Conservation (phyloP, 2,113 vertebrate species). For the Petroica traversi region DNA sequence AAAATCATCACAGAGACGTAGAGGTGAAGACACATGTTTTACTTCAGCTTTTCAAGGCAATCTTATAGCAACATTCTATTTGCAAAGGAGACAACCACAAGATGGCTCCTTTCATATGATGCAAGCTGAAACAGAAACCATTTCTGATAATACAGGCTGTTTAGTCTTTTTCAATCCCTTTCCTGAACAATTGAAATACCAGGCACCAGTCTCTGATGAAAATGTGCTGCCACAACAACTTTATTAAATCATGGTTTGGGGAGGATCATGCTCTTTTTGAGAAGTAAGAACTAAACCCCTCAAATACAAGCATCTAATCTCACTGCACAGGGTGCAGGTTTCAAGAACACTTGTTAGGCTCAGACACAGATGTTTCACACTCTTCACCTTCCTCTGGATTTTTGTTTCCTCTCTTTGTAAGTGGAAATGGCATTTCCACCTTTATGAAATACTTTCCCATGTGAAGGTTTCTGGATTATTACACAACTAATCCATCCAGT, state of each 20-base stretch:
- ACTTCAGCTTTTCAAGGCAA: not conserved
- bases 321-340: not conserved
- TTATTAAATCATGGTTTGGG: not conserved
- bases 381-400: not conserved
- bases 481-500: not conserved
- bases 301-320: not conserved
- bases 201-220: not conserved
- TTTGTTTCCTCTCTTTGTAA: not conserved
- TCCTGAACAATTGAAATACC: not conserved
- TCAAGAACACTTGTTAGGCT: not conserved
- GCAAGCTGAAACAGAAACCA: not conserved
- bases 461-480: not conserved
- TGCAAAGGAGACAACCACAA: slow-evolving; percentile 49
- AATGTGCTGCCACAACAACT: not conserved
- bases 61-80: not conserved
- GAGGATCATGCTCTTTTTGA: not conserved
- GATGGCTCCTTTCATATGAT: slow-evolving; percentile 46
- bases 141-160: not conserved
- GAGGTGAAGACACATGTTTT: not conserved
- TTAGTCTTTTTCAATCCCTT: not conserved
- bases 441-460: not conserved
- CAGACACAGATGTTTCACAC: not conserved
- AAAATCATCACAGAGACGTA: not conserved
- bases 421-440: not conserved
- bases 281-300: not conserved